These are phyloP conservation scores for Drosophila formosana DNA, from an alignment of 2,888 invertebrate genomes.

Conservation along the genomic window DNA sequence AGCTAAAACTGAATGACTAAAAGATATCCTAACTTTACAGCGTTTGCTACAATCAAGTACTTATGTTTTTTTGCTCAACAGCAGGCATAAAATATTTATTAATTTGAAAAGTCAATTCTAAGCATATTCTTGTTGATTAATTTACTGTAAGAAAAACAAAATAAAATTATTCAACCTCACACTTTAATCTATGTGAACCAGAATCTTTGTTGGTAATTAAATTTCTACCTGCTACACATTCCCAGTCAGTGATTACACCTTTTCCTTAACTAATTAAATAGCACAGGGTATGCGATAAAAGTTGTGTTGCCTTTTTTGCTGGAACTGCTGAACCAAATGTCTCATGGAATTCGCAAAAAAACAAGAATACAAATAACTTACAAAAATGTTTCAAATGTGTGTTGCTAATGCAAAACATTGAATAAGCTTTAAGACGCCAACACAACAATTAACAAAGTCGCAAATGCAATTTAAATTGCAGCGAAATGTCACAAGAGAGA, in stretches of 20 bases:
- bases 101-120: too few species aligned
- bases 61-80: too few species aligned
- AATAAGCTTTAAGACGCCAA: constrained; percentile 53
- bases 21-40: not conserved
- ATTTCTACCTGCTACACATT: not conserved
- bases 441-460: constrained; percentile 28
- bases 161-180: too few species aligned
- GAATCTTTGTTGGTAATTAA: not conserved
- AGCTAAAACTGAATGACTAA: not conserved
- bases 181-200: too few species aligned
- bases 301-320: constrained; percentile 17
- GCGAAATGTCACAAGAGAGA: constrained; percentile 29
- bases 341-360: constrained; percentile 8
- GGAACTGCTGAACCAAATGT: constrained; percentile 18
- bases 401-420: constrained; percentile 44
- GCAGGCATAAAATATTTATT: too few species aligned
- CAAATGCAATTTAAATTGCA: constrained; percentile 17
- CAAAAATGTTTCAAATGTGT: constrained; percentile 29
- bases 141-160: too few species aligned
- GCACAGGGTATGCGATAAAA: constrained; percentile 2
- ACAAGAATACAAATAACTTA: constrained; percentile 29
- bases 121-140: too few species aligned
- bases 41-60: too few species aligned
- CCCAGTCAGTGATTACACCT: not conserved
- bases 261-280: too few species aligned